These are phyloP conservation scores for Zelleria hepariella DNA, from an alignment of 2,888 invertebrate genomes.

Conservation along the genomic window DNA sequence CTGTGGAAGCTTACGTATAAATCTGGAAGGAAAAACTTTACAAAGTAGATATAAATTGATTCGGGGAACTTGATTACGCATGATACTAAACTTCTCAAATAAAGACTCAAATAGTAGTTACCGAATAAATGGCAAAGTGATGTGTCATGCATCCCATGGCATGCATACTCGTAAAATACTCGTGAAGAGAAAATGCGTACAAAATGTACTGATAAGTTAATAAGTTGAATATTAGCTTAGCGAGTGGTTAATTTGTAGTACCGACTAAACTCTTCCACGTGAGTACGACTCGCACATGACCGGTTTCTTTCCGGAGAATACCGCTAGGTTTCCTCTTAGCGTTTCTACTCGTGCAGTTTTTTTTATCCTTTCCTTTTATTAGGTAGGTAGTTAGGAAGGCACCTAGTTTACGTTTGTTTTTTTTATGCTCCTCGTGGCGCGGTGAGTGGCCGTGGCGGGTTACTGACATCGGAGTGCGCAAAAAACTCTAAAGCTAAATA, in stretches of 20 bases:
- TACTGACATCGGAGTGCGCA: slow-evolving; percentile 43
- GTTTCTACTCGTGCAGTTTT: background rate
- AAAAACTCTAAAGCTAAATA: slow-evolving; percentile 18
- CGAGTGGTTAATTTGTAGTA: too few species aligned
- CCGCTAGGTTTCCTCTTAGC: background rate
- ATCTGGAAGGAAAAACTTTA: background rate
- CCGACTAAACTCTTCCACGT: too few species aligned
- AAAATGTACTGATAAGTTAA: too few species aligned
- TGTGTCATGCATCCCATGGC: background rate
- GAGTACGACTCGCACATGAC: too few species aligned
- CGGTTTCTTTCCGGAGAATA: too few species aligned
- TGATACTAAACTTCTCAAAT: background rate
- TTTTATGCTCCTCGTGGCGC: slow-evolving; percentile 9
- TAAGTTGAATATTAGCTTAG: too few species aligned
- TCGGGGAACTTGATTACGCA: background rate
- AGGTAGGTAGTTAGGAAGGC: background rate
- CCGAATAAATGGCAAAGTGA: background rate
- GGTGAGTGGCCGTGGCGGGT: slow-evolving; percentile 57
- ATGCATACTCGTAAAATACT: too few species aligned
- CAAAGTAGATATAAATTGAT: background rate
- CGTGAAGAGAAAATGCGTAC: too few species aligned
- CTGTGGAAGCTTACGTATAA: too few species aligned
- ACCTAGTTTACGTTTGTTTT: background rate
- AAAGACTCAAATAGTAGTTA: background rate
- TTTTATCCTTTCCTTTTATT: background rate